Conservation (phyloP, 2,888 invertebrate genomes). For the Stomorhina lunata region DNA sequence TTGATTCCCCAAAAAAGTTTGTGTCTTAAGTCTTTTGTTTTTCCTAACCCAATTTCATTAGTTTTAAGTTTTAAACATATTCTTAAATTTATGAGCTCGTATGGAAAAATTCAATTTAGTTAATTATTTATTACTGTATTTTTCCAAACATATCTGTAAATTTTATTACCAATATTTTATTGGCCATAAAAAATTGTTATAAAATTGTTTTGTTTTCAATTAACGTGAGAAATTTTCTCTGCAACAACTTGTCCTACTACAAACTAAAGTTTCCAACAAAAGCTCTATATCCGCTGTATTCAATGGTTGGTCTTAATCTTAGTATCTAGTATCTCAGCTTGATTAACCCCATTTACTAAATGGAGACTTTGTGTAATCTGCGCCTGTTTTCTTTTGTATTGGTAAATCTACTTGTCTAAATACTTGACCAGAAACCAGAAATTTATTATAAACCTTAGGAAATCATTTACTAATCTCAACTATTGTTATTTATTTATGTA, state of each 20-base stretch:
- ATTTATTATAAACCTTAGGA: conserved; percentile 33
- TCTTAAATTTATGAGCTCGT: background rate
- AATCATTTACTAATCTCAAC: conserved; percentile 45
- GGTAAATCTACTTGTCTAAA: conserved; percentile 5
- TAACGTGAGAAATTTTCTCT: conserved; percentile 64
- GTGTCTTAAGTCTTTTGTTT: conserved; percentile 44
- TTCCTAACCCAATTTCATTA: background rate
- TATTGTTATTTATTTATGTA: conserved; percentile 21
- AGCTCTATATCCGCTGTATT: conserved; percentile 53
- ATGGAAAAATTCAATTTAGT: background rate
- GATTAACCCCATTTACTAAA: conserved; percentile 31
- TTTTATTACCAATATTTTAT: conserved; percentile 14
- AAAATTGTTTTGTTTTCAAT: conserved; percentile 47
- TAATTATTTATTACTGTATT: background rate
- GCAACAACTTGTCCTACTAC: conserved; percentile 3
- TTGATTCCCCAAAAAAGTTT: conserved; percentile 15
- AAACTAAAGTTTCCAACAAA: conserved; percentile 42
- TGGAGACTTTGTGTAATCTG: background rate
- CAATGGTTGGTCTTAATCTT: conserved; percentile 14
- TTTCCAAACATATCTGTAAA: background rate
- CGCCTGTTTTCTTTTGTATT: background rate
- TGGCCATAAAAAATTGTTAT: conserved; percentile 19
- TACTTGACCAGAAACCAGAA: too few relatives aligned
- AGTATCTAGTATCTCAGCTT: background rate
- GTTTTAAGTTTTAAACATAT: background rate